A percentile compares a stretch with the other conserved stretches of the same genome.
phyloP scores from a whole-genome alignment of 2,113 vertebrate species.

The Trogon surrucura region DNA sequence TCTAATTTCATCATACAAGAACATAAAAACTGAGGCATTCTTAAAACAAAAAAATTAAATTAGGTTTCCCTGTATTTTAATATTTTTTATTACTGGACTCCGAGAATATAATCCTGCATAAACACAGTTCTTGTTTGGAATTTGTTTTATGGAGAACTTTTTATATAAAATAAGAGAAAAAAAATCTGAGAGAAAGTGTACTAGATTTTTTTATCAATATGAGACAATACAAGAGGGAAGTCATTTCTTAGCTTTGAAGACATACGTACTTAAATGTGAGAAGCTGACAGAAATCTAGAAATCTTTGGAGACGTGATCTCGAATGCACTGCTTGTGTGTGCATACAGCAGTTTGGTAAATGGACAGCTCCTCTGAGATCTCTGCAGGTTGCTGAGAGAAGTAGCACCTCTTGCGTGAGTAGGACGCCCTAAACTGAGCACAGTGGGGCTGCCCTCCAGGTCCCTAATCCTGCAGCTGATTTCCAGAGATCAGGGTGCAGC shows the following conservation, averaged over 20 bases:
- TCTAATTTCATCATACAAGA: not conserved
- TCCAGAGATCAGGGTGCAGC: not conserved
- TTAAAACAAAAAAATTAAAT: not conserved
- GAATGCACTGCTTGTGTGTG: not conserved
- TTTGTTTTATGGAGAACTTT: not conserved
- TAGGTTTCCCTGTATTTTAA: not conserved
- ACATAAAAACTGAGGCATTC: not conserved
- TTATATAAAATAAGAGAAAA: not conserved
- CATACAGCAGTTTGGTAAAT: not conserved
- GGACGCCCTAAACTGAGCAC: not conserved
- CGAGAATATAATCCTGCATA: not conserved
- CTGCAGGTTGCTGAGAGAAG: not conserved
- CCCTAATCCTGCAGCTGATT: accelerated
- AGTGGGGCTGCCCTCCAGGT: not conserved
- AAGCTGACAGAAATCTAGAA: not conserved
- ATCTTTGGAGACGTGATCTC: not conserved
- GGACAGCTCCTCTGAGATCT: not conserved
- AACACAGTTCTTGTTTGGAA: not conserved
- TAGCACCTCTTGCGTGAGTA: not conserved
- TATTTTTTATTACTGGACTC: not conserved
- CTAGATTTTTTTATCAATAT: not conserved
- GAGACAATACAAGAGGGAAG: not conserved
- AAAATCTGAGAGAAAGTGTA: not conserved
- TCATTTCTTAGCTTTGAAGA: not conserved
- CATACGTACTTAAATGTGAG: not conserved